Evolutionary conservation across 2,888 invertebrate species (phyloP), one percentile per base, ranked within the genome.

Genomic region (Drosophila histrio): DNA sequence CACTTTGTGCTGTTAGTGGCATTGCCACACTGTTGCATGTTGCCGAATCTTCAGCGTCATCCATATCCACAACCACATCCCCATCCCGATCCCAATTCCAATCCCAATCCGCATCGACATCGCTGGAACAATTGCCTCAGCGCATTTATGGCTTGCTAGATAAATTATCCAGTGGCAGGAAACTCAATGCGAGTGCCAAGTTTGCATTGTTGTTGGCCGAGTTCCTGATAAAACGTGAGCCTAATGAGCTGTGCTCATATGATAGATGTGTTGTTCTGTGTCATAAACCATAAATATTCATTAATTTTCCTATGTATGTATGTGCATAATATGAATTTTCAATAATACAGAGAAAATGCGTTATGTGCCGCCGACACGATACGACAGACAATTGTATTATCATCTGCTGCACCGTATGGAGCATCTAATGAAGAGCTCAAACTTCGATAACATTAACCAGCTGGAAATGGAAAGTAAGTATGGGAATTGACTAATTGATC

Each of bases 161-260:
- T 39, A 77, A 77, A 66, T 68, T 89, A 49, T 85, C 78, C 44
- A 52, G 64, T 21, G 73, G 67, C 47, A 64, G 71, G 34, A 66
- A 74, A 24, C 74, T 86, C 24, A 79, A 79, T 65, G 80, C 77
- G 26, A 89, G 89, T 59, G 75, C 81, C 38, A 82, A 87, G 59
- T 88, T 90, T 43, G 68, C 87, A 38, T 70, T 84, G 43, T 68
- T 89, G 49, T 56, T 89, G 36, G 65, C 79, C 36, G 82, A 89
- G 70, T 90, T 90, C 58, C 67, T 90, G 77, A 90, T 90, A 61
- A 90, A 90, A 79, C 90, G 90, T 90, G 61, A 85, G 88, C 77
- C 47, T 65, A 85, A 82, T 85, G 82, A 81, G 70, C 79, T 75
- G 71, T 69, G 43, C 22, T 21, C 47, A 39, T 44, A 53, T 79